Evolutionary conservation across 2,113 vertebrate species (phyloP).

Genomic region (Acanthochromis polyacanthus): DNA sequence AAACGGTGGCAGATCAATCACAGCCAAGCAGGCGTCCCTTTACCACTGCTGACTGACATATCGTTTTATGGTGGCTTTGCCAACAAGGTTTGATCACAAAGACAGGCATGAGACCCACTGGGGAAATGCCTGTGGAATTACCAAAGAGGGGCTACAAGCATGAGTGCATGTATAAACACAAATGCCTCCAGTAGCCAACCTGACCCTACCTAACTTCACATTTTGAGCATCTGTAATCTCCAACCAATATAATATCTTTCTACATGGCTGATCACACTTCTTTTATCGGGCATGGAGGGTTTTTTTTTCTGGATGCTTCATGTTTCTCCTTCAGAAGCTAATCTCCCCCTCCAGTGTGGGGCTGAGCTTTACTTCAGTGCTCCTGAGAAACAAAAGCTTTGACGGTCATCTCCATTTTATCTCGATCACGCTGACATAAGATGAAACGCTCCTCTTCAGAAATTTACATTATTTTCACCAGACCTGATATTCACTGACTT

Average conservation of each 20-base stretch:
- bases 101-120: constrained; percentile 50
- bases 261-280: constrained; percentile 69
- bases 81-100: constrained; percentile 71
- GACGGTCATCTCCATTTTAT: constrained; percentile 60
- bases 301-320: constrained; percentile 45
- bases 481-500: background rate
- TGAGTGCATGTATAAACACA: constrained; percentile 42
- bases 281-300: constrained; percentile 52
- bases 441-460: constrained; percentile 37
- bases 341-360: constrained; percentile 60
- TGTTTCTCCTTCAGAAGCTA: constrained; percentile 65
- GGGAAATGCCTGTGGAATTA: constrained; percentile 72
- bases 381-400: constrained; percentile 50
- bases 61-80: constrained; percentile 66
- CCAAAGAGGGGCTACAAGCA: constrained; percentile 39
- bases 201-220: constrained; percentile 46
- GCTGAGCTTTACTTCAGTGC: constrained; percentile 59
- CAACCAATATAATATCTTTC: constrained; percentile 63
- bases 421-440: constrained; percentile 19
- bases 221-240: constrained; percentile 68
- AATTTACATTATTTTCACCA: constrained; percentile 32
- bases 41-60: constrained; percentile 71
- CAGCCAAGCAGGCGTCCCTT: constrained; percentile 63
- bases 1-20: constrained; percentile 71
- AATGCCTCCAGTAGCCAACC: constrained; percentile 38